Base-by-base conservation (phyloP, 2,888 invertebrate species). In the Psylliodes chrysocephalus region DNA sequence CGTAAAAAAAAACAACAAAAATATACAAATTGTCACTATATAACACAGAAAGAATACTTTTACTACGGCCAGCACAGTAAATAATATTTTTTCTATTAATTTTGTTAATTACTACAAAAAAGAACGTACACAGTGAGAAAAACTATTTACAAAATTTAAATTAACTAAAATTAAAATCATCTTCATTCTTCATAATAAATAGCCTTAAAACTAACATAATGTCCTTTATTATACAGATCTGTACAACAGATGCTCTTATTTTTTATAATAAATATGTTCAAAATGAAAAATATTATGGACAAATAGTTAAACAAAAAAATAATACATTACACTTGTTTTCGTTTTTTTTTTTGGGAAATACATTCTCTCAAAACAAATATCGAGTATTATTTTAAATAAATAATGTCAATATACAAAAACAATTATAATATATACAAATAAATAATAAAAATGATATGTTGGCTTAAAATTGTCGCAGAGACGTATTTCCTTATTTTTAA, bases 81-180 rank as follows among this genome's bases (percentile, higher is more conserved):
- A 44, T 46, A 15, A 54, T 33, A 15, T 33, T 46, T 17, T 42
- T 18, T 18, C 12, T 38, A 22, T 33, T 7, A 17, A 18, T 53
- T 53, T 38, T n/a, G 42, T 42, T 42, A 42, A 42, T 38, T 12
- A 54, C 18, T 40, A 17, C 42, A 28, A 22, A 53, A 38, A 55
- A 55, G 28, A 25, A 47, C 19, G 28, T 47, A 3, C 28, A 52
- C 25, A 51, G 8, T 28, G 8, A 33, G 8, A 10, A 35, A 57
- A 57, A 56, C 15, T 59, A 59, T 59, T 44, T 57, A 57, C 57
- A 56, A 25, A n/a, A 14, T 40, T 33, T 18, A 22, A 33, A 30
- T 12, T 38, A 59, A 49, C 49, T 30, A 56, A 49, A 56, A 56
- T 22, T 15, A 35, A 57, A 8, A 49, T 25, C 47, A 46, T n/a